These are phyloP conservation scores for Drosophila paulistorum DNA, from an alignment of 1,140 invertebrate species.

Conservation along the genomic window DNA sequence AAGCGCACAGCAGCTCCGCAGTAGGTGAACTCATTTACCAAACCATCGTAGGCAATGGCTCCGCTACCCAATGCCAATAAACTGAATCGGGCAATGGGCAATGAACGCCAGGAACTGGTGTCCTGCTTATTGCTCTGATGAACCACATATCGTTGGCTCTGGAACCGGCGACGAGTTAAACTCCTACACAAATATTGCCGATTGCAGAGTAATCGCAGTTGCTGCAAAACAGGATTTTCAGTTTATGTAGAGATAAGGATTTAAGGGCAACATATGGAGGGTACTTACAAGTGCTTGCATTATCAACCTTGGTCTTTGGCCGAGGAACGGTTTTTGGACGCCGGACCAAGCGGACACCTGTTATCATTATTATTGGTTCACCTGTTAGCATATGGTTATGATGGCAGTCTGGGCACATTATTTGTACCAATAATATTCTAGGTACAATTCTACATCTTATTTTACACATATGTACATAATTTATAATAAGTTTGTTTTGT, in stretches of 20 bases:
- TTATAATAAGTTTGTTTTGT: neutral
- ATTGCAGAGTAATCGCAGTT: neutral
- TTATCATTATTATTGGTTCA: conserved; percentile 5
- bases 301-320: neutral
- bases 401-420: conserved; percentile 1
- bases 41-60: conserved; percentile 60
- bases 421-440: no score
- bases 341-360: neutral
- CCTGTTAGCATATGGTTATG: neutral
- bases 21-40: conserved; percentile 75
- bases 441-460: neutral
- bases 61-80: conserved; percentile 33
- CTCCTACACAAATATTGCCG: neutral
- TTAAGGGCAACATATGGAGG: neutral
- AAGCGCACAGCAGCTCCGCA: conserved; percentile 71
- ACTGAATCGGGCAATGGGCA: conserved; percentile 40
- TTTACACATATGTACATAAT: conserved; percentile 4
- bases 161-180: neutral
- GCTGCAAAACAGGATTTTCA: neutral
- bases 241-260: neutral
- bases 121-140: neutral
- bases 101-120: neutral
- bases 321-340: neutral
- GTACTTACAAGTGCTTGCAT: neutral
- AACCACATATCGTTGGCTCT: conserved; percentile 3